Evolutionary conservation across 2,797 vertebrate species (phyloP), one percentile per base, ranked within the genome.

Genomic region (Lophius americanus): DNA sequence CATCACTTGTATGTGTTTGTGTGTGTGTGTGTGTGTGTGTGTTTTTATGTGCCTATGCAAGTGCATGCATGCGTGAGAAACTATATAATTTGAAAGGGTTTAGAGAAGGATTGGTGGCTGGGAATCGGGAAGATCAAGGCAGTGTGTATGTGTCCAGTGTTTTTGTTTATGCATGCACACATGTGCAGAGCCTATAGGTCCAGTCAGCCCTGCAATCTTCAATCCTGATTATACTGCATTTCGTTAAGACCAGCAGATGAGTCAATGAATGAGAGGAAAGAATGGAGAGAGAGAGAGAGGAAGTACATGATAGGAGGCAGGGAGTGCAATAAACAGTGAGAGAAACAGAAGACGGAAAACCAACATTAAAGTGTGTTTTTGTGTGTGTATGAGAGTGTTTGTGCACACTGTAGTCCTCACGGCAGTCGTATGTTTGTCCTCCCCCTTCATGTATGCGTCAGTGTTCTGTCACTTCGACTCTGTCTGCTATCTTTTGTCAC

Each of bases 161-260:
- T 33, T 7, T 5, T 52, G 51, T n/a, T 2, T 47, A 62, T 73
- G 51, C 44, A 55, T 65, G 43, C 55, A 71, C 76, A 79, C 36
- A 41, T 68, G 72, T 76, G 64, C 52, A 55, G 55, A 71, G 44
- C 53, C 70, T 74, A 71, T 61, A 81, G 76, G 33, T 73, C 67
- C 51, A 75, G 64, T 69, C 71, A 86, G 79, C 72, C 66, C 68
- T 74, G 65, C 77, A 80, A 76, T 88, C 87, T 82, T 72, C 83
- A 83, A 82, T 88, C 79, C 81, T 68, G 84, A 89, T 91, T 83
- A 89, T 90, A 76, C 82, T 75, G 80, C 58, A 73, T 87, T 89
- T 89, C 78, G 88, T 89, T 86, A 89, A 81, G 67, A 87, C 73
- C 55, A 77, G 83, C 67, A 83, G 78, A 91, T 88, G 83, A 85